These are phyloP conservation scores for Pheucticus melanocephalus DNA, from an alignment of 2,113 vertebrate species.

Conservation along the genomic window DNA sequence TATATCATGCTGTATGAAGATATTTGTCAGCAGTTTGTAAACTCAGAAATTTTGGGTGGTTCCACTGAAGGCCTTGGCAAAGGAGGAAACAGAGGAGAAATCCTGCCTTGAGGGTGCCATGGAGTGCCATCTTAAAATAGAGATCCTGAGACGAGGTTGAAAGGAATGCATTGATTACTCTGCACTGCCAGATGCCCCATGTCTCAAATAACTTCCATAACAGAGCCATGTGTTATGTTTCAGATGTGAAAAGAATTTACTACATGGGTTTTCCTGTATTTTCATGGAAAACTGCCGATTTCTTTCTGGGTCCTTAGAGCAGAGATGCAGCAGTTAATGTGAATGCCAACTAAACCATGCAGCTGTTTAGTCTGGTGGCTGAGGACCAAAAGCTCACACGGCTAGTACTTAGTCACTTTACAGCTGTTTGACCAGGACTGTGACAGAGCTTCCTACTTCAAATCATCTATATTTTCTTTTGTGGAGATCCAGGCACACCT, in stretches of 20 bases:
- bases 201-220: neutral
- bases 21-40: neutral
- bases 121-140: neutral
- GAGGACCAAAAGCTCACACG: neutral
- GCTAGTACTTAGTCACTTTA: neutral
- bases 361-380: neutral
- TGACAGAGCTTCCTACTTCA: neutral
- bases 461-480: neutral
- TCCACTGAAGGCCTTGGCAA: neutral
- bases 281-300: neutral
- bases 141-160: neutral
- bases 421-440: neutral
- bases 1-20: neutral
- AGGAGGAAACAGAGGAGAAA: neutral
- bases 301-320: neutral
- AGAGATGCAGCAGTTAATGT: neutral
- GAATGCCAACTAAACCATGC: neutral
- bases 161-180: neutral
- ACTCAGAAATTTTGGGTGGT: neutral
- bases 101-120: fast-evolving
- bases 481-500: neutral
- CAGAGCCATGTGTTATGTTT: fast-evolving
- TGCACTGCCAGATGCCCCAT: neutral
- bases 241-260: neutral
- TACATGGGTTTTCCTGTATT: neutral